A percentile compares a stretch with the other conserved stretches of the same genome.
These are phyloP conservation scores for Mormyrus proboscirostris DNA, from an alignment of 2,797 vertebrate genomes.

Conservation along the genomic window DNA sequence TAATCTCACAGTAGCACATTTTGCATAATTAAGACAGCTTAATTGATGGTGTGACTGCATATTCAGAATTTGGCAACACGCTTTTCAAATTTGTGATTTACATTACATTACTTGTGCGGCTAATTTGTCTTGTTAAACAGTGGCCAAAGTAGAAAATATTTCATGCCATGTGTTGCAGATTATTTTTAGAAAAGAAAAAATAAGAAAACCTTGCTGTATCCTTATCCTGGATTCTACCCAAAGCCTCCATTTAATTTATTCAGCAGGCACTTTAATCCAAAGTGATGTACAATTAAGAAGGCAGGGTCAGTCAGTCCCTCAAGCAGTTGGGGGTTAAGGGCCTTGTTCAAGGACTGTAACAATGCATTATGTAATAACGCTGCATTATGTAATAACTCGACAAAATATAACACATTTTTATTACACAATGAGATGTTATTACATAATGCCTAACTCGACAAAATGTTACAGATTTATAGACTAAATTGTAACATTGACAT, in stretches of 20 bases:
- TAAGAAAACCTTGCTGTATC: neutral
- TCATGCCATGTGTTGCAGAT: neutral
- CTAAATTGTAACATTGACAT: neutral
- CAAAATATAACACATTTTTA: neutral
- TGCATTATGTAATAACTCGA: neutral
- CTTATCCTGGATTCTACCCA: neutral
- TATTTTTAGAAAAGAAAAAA: neutral
- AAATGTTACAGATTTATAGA: neutral
- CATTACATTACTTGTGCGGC: neutral
- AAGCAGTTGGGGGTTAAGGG: neutral
- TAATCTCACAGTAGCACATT: neutral
- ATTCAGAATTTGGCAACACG: constrained; percentile 38
- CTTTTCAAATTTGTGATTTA: neutral
- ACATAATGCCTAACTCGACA: neutral
- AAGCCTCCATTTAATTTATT: neutral
- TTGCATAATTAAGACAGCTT: constrained; percentile 22
- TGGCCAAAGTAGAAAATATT: neutral
- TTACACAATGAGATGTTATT: neutral
- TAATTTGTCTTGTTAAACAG: neutral
- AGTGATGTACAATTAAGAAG: neutral
- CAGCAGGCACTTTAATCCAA: neutral
- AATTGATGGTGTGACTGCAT: constrained; percentile 34
- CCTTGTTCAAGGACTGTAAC: neutral
- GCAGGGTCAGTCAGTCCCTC: neutral
- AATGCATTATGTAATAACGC: neutral